Base-by-base conservation (phyloP, 2,113 vertebrate species). In the Pelecanus crispus region DNA sequence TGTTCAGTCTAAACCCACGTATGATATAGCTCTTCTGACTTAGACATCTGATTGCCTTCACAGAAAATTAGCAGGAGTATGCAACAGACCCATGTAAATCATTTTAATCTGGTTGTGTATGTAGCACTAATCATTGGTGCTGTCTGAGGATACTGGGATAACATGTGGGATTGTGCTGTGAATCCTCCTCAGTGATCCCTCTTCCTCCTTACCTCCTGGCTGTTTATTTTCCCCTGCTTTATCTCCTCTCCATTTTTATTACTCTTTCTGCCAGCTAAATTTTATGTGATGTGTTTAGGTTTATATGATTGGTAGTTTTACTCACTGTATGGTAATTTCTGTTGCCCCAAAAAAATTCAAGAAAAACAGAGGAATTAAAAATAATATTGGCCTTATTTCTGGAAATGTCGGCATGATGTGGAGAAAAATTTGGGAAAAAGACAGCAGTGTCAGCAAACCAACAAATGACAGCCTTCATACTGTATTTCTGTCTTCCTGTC, bases 241-340 rank as follows among this genome's bases (percentile, higher is more conserved):
- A 55, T 72, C 22, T 61, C 31, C 12, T 74, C 52, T 81, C 31
- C 4, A 4, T 40, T 92, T 95, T 94, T 89, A 79, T 75, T 94
- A 47, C 9, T 84, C 13, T 67, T 87, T 82, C 70, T 92, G 65
- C 34, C 36, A 82, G 36, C 49, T 88, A 75, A 82, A 90, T 91
- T 96, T 93, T 85, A 91, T 90, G 25, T 44, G 15, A 70, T 74
- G 13, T 52, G 13, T 85, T 95, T 81, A 82, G 95, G 53, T 86
- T 81, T 72, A 77, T 44, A 36, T 68, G 84, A 68, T 59, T 72
- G 49, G n/a, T 92, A 82, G 28, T 79, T 95, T 92, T 68, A 53
- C 9, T 31, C 28, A 25, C 77, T 61, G 34, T 75, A 72, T 56
- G 34, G 62, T 90, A 68, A 90, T 93, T 75, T 89, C 47, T 63